These are phyloP conservation scores for Eupristina koningsbergeri DNA, from an alignment of 1,140 invertebrate species.

Conservation along the genomic window DNA sequence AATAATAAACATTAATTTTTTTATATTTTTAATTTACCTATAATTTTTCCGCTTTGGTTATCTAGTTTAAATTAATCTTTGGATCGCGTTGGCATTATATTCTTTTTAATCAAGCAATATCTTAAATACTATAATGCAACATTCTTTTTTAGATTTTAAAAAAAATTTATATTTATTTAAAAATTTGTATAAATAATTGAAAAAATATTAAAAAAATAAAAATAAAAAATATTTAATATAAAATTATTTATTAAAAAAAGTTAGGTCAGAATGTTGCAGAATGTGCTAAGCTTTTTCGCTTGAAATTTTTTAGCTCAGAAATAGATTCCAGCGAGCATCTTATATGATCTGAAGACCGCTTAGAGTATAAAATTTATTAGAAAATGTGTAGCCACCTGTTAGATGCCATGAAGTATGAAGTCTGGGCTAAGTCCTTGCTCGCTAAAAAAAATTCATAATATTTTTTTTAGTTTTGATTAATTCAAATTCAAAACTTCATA, in stretches of 20 bases:
- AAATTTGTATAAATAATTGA: slow-evolving; percentile 6
- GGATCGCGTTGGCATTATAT: slow-evolving; percentile 54
- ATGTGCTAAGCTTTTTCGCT: slow-evolving; percentile 31
- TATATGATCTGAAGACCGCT: slow-evolving; percentile 58
- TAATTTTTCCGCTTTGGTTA: slow-evolving; percentile 54
- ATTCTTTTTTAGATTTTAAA: slow-evolving; percentile 78
- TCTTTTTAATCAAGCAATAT: slow-evolving; percentile 57
- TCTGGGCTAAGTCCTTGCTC: slow-evolving; percentile 95
- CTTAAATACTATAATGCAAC: slow-evolving; percentile 54
- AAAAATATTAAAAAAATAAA: not conserved
- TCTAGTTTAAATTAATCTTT: slow-evolving; percentile 59
- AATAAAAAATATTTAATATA: too few relatives aligned
- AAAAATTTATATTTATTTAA: slow-evolving; percentile 5
- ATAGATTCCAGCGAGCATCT: slow-evolving; percentile 52
- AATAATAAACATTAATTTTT: slow-evolving; percentile 41
- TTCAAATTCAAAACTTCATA: not conserved
- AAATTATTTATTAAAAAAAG: slow-evolving; percentile 18
- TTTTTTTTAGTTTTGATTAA: not conserved
- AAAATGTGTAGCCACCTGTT: slow-evolving; percentile 81
- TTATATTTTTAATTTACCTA: slow-evolving; percentile 54
- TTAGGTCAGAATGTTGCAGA: slow-evolving; percentile 23
- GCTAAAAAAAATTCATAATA: slow-evolving; percentile 76
- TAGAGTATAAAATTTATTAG: slow-evolving; percentile 56
- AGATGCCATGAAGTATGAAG: slow-evolving; percentile 97
- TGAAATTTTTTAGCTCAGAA: slow-evolving; percentile 51